These are phyloP conservation scores for Amblyraja radiata DNA, from an alignment of 2,797 vertebrate species.

Conservation along the genomic window DNA sequence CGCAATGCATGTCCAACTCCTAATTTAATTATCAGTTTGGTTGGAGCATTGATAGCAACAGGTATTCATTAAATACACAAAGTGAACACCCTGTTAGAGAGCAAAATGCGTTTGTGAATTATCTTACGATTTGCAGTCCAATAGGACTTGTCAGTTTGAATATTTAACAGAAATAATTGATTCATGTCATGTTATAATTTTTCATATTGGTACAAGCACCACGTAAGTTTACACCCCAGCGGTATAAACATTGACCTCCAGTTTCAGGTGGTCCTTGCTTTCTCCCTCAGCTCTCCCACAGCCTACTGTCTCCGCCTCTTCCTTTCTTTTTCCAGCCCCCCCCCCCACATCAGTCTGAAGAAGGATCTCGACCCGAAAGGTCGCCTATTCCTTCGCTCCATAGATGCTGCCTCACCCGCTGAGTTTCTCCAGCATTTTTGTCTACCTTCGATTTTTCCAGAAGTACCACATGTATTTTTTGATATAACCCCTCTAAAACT, in stretches of 20 bases:
- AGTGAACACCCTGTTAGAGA: neutral
- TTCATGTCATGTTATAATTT: neutral
- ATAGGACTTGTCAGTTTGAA: neutral
- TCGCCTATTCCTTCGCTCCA: too few species aligned
- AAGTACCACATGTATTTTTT: neutral
- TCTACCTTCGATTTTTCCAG: too few species aligned
- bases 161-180: neutral
- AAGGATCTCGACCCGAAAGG: too few species aligned
- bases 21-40: neutral
- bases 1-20: neutral
- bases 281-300: too few species aligned
- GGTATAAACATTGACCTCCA: too few species aligned
- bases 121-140: neutral
- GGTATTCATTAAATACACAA: neutral
- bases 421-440: too few species aligned
- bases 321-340: too few species aligned
- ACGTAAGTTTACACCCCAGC: neutral
- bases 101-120: neutral
- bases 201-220: neutral
- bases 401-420: too few species aligned
- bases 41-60: neutral
- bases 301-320: too few species aligned
- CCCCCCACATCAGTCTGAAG: too few species aligned
- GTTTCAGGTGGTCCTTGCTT: too few species aligned
- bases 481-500: neutral